These are phyloP conservation scores for Camelus dromedarius DNA, from an alignment of 2,113 vertebrate species.

Conservation along the genomic window DNA sequence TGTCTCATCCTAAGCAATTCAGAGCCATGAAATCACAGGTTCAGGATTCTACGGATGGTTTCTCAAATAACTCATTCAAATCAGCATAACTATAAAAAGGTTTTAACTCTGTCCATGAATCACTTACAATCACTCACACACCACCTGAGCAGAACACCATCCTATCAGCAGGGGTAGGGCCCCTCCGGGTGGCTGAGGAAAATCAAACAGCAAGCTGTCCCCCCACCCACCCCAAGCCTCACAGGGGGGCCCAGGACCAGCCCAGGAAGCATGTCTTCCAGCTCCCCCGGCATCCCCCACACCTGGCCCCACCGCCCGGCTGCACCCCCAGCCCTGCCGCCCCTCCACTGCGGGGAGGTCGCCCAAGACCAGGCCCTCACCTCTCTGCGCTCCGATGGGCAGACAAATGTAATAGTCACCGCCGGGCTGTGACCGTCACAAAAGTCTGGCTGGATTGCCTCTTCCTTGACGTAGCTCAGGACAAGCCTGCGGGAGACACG, in stretches of 20 bases:
- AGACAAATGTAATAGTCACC: conserved; percentile 94
- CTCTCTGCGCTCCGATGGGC: conserved; percentile 92
- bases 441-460: conserved; percentile 80
- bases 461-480: conserved; percentile 89
- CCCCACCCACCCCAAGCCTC: background rate
- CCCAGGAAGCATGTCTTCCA: rapidly evolving
- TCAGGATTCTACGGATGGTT: background rate
- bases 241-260: no score
- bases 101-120: background rate
- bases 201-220: background rate
- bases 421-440: conserved; percentile 92
- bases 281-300: rapidly evolving
- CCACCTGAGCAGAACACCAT: background rate
- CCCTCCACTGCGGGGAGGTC: rapidly evolving
- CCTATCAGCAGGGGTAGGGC: rapidly evolving
- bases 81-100: background rate
- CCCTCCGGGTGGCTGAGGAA: background rate
- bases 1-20: background rate
- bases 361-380: conserved; percentile 80
- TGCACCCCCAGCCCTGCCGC: rapidly evolving
- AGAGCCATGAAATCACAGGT: background rate
- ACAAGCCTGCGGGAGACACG: conserved; percentile 87
- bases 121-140: background rate
- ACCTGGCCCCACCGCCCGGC: rapidly evolving
- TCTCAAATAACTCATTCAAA: background rate